phyloP scores from a whole-genome alignment of 2,888 invertebrate genomes.

The Lasioglossum figueresi region DNA sequence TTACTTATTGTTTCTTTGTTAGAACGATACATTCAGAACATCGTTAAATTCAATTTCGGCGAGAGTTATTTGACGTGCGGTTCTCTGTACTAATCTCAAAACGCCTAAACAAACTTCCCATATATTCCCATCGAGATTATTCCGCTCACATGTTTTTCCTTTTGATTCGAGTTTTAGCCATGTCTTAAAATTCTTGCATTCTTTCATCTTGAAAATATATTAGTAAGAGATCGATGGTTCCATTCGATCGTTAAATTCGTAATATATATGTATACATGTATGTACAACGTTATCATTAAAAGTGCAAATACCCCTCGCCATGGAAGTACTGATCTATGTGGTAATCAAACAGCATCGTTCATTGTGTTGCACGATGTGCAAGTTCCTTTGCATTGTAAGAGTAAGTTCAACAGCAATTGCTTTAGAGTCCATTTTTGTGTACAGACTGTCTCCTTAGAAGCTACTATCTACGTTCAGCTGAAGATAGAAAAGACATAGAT shows the following conservation, averaged over 20 bases:
- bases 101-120: constrained; percentile 19
- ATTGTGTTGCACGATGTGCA: constrained; percentile 21
- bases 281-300: constrained; percentile 43
- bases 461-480: constrained; percentile 53
- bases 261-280: constrained; percentile 34
- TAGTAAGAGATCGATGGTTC: constrained; percentile 42
- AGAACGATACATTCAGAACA: constrained; percentile 70
- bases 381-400: constrained; percentile 45
- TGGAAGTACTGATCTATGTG: constrained; percentile 50
- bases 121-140: neutral
- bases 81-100: constrained; percentile 39
- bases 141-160: constrained; percentile 6
- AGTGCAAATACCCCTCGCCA: constrained; percentile 67
- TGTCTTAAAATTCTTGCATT: constrained; percentile 18
- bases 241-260: constrained; percentile 51
- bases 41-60: constrained; percentile 69
- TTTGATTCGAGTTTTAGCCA: constrained; percentile 31
- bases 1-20: constrained; percentile 67
- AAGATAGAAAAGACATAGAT: constrained; percentile 52
- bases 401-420: constrained; percentile 60
- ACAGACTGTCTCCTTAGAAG: constrained; percentile 58
- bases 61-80: constrained; percentile 70
- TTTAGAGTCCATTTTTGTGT: constrained; percentile 66
- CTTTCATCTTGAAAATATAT: constrained; percentile 34
- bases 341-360: constrained; percentile 44